phyloP scores from a whole-genome alignment of 2,888 invertebrate species.

The Acanthococcus lagerstroemiae region DNA sequence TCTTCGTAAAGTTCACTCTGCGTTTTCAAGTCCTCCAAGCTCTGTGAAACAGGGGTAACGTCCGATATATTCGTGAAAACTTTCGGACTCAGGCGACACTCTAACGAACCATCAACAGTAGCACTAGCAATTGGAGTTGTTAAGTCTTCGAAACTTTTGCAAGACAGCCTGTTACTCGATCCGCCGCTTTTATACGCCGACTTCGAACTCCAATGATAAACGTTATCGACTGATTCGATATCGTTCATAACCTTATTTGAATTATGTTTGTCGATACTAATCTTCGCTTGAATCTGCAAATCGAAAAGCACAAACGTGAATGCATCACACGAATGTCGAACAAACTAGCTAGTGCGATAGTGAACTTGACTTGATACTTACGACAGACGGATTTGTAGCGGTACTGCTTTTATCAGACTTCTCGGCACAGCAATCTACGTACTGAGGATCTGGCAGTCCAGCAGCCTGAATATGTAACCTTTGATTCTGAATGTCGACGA shows the following conservation, averaged over 20 bases:
- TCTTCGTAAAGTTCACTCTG: conserved; percentile 35
- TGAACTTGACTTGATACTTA: neutral
- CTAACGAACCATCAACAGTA: conserved; percentile 1
- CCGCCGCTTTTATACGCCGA: neutral
- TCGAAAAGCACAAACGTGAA: no score
- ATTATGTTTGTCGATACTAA: no score
- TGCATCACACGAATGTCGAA: no score
- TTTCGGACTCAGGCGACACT: conserved; percentile 51
- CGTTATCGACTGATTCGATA: conserved; percentile 2
- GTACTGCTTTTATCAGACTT: conserved; percentile 17
- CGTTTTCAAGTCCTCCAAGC: conserved; percentile 43
- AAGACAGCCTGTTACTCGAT: neutral
- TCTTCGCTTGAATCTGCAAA: no score
- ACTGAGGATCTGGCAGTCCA: conserved; percentile 21
- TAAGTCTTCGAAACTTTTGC: conserved; percentile 17
- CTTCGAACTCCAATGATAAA: conserved; percentile 6
- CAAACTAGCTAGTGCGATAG: no score
- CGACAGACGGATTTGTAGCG: conserved; percentile 5
- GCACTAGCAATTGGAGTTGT: neutral
- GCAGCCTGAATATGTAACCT: conserved; percentile 39
- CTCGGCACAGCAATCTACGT: conserved; percentile 23
- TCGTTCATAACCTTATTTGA: no score
- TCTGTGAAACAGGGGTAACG: conserved; percentile 39
- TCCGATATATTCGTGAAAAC: conserved; percentile 43
- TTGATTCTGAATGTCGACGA: conserved; percentile 55